Evolutionary conservation across 1,140 invertebrate genomes (phyloP).

Genomic region (Drosophila littoralis): DNA sequence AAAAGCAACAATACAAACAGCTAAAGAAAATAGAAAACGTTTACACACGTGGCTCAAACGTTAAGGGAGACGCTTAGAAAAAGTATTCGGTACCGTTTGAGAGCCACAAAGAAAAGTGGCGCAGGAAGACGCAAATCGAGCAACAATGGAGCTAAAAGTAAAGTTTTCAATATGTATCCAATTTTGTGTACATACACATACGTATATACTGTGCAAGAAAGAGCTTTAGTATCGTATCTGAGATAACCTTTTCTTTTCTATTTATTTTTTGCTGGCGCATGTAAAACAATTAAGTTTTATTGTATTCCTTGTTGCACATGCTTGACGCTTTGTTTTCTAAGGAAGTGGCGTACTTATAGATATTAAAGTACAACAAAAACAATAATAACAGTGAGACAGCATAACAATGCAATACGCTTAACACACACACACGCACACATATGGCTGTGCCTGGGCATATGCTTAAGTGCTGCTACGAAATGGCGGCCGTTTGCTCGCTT

Average conservation of each 20-base stretch:
- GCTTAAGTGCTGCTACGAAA: conserved; percentile 57
- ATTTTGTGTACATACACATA: neutral
- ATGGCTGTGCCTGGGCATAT: conserved; percentile 57
- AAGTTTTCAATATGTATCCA: neutral
- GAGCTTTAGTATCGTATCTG: neutral
- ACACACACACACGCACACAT: conserved; percentile 48
- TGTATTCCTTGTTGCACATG: conserved; percentile 15
- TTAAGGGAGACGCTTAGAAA: neutral
- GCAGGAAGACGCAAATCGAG: neutral
- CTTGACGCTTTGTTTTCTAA: conserved; percentile 42
- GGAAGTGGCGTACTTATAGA: conserved; percentile 74
- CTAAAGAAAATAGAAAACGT: conserved; percentile 44
- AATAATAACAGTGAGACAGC: conserved; percentile 46
- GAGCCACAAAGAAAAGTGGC: neutral
- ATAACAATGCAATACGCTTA: conserved; percentile 77
- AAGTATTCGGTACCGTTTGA: conserved; percentile 38
- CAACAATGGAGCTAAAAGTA: neutral
- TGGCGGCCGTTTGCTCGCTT: conserved; percentile 40
- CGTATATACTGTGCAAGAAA: neutral
- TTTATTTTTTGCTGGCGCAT: conserved; percentile 41
- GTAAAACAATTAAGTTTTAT: conserved; percentile 74
- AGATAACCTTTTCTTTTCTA: neutral
- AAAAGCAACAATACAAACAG: conserved; percentile 32
- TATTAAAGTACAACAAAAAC: conserved; percentile 67
- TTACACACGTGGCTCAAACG: conserved; percentile 51